These are phyloP conservation scores for Papilio polytes DNA, from an alignment of 1,140 invertebrate genomes.

Conservation along the genomic window DNA sequence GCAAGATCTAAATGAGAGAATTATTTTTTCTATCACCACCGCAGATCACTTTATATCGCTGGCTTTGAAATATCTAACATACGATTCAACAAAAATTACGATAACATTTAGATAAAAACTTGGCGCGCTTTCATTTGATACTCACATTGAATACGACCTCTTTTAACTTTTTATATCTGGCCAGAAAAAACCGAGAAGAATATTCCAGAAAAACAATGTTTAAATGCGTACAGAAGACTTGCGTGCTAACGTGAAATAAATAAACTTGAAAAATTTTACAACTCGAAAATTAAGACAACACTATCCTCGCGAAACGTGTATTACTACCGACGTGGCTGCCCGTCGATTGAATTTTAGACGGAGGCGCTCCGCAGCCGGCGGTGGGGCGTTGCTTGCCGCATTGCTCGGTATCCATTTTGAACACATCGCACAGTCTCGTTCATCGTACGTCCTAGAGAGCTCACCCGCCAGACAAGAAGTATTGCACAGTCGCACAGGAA, in stretches of 20 bases:
- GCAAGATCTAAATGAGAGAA: background rate
- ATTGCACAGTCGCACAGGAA: conserved; percentile 24
- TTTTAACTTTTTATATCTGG: conserved; percentile 20
- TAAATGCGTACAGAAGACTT: conserved; percentile 6
- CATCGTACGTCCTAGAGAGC: conserved; percentile 34
- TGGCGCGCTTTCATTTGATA: background rate
- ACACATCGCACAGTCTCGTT: conserved; percentile 23
- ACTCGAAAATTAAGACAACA: background rate
- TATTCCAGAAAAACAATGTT: background rate
- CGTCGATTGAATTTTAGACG: conserved; percentile 8
- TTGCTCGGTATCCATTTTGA: background rate
- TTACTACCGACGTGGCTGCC: conserved; percentile 15
- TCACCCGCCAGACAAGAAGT: background rate
- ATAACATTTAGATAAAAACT: conserved; percentile 1
- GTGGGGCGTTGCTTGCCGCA: conserved; percentile 23
- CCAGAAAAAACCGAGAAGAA: background rate
- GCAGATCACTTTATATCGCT: background rate
- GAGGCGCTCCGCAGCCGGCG: background rate
- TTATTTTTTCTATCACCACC: background rate
- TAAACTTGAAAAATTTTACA: background rate
- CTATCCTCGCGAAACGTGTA: background rate
- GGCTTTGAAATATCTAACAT: background rate
- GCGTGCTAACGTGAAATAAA: background rate
- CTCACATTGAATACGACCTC: conserved; percentile 20
- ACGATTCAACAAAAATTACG: conserved; percentile 2